Evolutionary conservation across 2,113 vertebrate species (phyloP).

Genomic region (Illadopsis cleaveri): DNA sequence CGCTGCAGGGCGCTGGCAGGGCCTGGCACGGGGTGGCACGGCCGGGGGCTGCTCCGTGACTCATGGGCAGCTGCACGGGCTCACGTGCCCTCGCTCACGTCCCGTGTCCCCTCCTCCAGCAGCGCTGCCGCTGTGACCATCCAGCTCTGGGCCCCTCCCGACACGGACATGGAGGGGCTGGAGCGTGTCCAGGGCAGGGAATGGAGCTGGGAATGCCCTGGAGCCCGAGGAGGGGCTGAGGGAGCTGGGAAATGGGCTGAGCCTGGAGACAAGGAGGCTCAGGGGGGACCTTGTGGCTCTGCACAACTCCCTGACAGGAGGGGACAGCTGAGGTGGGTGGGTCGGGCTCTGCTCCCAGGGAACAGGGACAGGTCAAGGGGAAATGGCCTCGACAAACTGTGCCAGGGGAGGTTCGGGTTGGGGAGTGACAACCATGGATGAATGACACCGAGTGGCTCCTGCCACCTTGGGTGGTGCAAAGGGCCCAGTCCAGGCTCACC

Average conservation of each 20-base stretch:
- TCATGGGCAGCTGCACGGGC: neutral
- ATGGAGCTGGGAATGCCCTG: accelerated
- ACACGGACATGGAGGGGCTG: neutral
- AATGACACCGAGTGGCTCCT: neutral
- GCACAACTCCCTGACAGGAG: neutral
- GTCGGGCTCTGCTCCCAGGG: neutral
- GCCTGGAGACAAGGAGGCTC: neutral
- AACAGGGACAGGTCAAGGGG: neutral
- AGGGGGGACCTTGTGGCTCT: neutral
- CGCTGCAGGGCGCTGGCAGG: neutral
- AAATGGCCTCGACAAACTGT: accelerated
- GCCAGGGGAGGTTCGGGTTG: accelerated
- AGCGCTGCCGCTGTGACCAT: neutral
- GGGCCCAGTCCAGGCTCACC: neutral
- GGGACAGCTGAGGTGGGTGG: neutral
- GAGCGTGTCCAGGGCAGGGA: neutral
- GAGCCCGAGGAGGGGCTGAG: neutral
- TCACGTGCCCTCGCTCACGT: neutral
- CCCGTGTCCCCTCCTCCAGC: neutral
- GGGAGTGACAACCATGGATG: accelerated
- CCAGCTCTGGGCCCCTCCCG: neutral
- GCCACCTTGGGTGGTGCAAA: neutral
- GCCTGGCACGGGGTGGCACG: neutral
- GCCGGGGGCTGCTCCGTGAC: neutral
- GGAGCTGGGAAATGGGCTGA: neutral